These are phyloP conservation scores for Zophobas morio DNA, from an alignment of 1,140 invertebrate genomes.

Conservation along the genomic window DNA sequence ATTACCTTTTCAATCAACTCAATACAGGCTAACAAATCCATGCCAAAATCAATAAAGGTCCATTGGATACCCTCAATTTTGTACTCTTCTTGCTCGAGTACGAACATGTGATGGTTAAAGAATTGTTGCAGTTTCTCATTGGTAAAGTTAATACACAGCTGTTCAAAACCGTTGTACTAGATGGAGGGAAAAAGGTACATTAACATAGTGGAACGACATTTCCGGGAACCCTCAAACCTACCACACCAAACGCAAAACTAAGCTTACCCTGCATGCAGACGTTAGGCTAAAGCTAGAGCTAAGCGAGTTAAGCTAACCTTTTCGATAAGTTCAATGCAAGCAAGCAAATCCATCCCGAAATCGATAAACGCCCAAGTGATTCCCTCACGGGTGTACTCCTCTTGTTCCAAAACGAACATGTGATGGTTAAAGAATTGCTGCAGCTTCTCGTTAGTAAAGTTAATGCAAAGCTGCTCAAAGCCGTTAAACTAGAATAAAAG, in stretches of 20 bases:
- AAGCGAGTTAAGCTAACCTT: constrained; percentile 77
- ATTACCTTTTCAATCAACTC: constrained; percentile 96
- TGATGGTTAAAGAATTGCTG: constrained; percentile 99
- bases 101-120: constrained; percentile 99
- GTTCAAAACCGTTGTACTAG: constrained; percentile 97
- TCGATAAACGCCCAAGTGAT: constrained; percentile 97
- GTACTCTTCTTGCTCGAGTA: constrained; percentile 97
- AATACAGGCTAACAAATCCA: constrained; percentile 96
- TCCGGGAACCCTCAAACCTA: not conserved
- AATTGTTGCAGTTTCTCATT: constrained; percentile 98
- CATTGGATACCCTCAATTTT: constrained; percentile 94
- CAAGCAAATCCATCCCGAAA: constrained; percentile 97
- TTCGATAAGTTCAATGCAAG: constrained; percentile 97
- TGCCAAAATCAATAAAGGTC: constrained; percentile 97
- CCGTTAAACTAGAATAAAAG: constrained; percentile 86
- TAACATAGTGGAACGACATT: not conserved
- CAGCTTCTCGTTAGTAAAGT: constrained; percentile 98
- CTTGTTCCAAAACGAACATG: constrained; percentile 98
- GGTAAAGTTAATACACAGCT: constrained; percentile 98
- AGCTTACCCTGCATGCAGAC: constrained; percentile 16
- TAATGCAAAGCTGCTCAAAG: constrained; percentile 99
- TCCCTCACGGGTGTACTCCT: constrained; percentile 95
- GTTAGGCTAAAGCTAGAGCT: not conserved
- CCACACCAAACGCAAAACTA: constrained; percentile 24
- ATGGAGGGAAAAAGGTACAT: constrained; percentile 49